Conservation (phyloP, 1,140 invertebrate genomes). For the Eueides isabella region DNA sequence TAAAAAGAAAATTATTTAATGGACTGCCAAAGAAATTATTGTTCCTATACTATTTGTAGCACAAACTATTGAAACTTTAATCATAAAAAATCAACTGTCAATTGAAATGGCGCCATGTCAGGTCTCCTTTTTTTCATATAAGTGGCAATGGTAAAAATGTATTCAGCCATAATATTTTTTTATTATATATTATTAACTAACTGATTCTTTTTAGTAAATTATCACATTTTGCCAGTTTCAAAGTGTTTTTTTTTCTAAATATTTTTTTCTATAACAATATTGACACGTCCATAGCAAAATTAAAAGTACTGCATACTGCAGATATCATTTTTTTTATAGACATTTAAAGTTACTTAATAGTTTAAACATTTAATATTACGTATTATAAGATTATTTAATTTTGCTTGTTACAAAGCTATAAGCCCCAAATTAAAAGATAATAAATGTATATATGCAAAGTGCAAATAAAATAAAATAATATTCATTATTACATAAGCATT, state of each 20-base stretch:
- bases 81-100: background rate
- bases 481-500: background rate
- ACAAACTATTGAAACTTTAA: background rate
- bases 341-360: background rate
- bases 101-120: constrained; percentile 3
- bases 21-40: constrained; percentile 9
- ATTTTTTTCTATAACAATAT: constrained; percentile 1
- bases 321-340: background rate
- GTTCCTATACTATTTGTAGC: background rate
- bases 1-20: background rate
- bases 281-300: constrained; percentile 20
- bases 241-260: background rate
- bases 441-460: background rate
- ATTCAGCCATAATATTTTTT: background rate
- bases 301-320: background rate
- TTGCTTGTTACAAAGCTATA: background rate
- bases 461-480: constrained; percentile 3
- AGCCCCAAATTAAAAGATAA: background rate
- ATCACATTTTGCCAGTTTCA: background rate
- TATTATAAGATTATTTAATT: background rate
- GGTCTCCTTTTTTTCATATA: background rate
- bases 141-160: background rate
- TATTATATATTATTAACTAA: no score
- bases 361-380: background rate
- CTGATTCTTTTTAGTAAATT: background rate